Evolutionary conservation across 2,113 vertebrate species (phyloP), one percentile per base, ranked within the genome.

Genomic region (Charina bottae): DNA sequence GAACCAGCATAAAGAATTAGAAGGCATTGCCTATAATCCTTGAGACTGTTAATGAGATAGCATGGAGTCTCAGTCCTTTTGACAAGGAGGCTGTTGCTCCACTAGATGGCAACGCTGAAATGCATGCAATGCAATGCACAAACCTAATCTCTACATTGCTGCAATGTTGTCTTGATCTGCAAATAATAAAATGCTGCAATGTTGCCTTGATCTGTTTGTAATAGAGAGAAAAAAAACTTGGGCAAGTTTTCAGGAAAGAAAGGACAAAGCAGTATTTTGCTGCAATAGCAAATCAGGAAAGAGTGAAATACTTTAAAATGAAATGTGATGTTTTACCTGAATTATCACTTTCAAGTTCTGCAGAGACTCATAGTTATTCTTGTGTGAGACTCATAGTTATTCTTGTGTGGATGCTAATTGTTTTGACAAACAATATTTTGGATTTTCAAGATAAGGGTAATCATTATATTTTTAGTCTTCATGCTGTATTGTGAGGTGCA

Each of bases 61-160:
- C 10, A 62, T 24, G 3, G 0, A 3, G 42, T 23, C 72, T 78
- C 1, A 26, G 24, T 2, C 6, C 21, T 13, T 4, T 1, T 21
- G 24, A n/a, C 54, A 84, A 23, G 23, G 2, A 46, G 49, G n/a
- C 28, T 49, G 2, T 6, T 0, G 33, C 1, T 92, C 91, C 93
- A 13, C 94, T 92, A 95, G 94, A 37, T 97, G 96, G 95, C 94
- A 90, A 93, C 94, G 72, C 37, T 68, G 93, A 95, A 95, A 93
- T 91, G 46, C 5, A 62, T 12, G 89, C 95, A 4, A 62, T 12
- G 89, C 95, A 4, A 17, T 9, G 17, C 33, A 0, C 53, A 33
- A 62, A 93, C 1, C 37, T 92, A 2, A 56, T 26, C 21, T 23
- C 62, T 85, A 26, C 42, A 37, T 1, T 6, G 0, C 0, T 54